Evolutionary conservation across 2,797 vertebrate genomes (phyloP), one percentile per base, ranked within the genome.

Genomic region (Pseudomugil tenellus): DNA sequence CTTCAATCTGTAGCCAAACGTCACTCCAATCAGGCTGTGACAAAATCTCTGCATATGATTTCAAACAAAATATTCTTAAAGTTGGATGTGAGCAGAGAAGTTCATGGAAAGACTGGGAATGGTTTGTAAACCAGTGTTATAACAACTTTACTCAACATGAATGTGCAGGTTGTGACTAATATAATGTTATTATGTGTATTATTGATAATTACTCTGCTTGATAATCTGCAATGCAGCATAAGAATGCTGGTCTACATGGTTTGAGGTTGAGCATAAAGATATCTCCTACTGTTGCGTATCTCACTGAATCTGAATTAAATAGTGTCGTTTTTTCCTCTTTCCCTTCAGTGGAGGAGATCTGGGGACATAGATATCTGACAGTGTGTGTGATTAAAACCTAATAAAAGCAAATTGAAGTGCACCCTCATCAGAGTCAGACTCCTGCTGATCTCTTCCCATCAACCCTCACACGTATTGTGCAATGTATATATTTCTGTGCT

Each of bases 401-500:
- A 21, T 53, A 68, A 43, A 53, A 55, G 21, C 21, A 46, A 23
- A 34, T 8, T 51, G 21, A 51, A 11, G 21, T 25, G 48, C 25
- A 2, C n/a, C 16, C 29, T 7, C 3, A 17, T 25, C 41, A 6
- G 29, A 21, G 1, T 25, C 19, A 43, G 61, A 17, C 46, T 39
- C 34, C 19, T 48, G 26, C 19, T 64, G 32, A 62, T 39, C 25
- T n/a, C n/a, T n/a, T n/a, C n/a, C n/a, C n/a, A n/a, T n/a, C n/a
- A n/a, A n/a, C 34, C 28, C 13, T 37, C 17, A 64, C 2, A 60
- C 10, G 29, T 7, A 58, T 62, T n/a, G 34, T 4, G 19, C 29
- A 29, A 64, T 5, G 26, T 59, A 1, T 2, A n/a, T 35, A 6
- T 49, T 31, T 25, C 32, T 23, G 13, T 2, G 0, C n/a, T 31